Percentiles rank a stretch among this genome's conserved stretches.
These are phyloP conservation scores for Episyrphus balteatus DNA, from an alignment of 1,140 invertebrate genomes.

Conservation along the genomic window DNA sequence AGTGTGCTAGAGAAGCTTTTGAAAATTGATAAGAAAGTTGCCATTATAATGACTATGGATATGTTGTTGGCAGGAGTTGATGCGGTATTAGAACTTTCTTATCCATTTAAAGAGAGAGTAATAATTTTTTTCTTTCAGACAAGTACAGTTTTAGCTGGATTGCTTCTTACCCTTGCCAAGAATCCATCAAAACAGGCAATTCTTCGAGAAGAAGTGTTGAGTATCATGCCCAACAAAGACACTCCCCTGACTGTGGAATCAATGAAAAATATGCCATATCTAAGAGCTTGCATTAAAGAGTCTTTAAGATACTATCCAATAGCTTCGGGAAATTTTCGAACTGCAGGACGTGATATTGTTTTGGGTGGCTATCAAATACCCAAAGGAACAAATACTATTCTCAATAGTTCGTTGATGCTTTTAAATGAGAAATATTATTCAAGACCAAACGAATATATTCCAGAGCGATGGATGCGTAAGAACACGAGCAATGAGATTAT, in stretches of 20 bases:
- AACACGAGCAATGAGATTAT: conserved; percentile 11
- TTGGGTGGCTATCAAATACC: conserved; percentile 44
- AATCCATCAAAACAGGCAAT: conserved; percentile 53
- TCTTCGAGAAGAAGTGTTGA: conserved; percentile 47
- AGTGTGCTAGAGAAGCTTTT: conserved; percentile 45
- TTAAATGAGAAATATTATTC: conserved; percentile 37
- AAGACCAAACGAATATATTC: conserved; percentile 39
- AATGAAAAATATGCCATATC: conserved; percentile 43
- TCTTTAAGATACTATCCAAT: conserved; percentile 41
- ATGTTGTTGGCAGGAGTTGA: conserved; percentile 60
- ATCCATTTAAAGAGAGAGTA: not conserved
- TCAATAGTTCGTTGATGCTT: conserved; percentile 36
- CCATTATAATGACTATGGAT: conserved; percentile 51
- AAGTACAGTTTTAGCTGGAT: not conserved
- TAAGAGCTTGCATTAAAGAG: conserved; percentile 50
- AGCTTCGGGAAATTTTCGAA: conserved; percentile 36
- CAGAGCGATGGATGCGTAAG: conserved; percentile 40
- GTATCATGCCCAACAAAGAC: conserved; percentile 33
- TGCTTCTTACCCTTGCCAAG: conserved; percentile 21
- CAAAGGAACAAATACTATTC: conserved; percentile 38
- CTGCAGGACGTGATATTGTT: conserved; percentile 39
- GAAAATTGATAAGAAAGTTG: conserved; percentile 43
- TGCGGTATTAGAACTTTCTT: conserved; percentile 44
- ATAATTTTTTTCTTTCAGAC: conserved; percentile 1
- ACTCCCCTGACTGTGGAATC: conserved; percentile 38